These are phyloP conservation scores for Rhodeus uyekii DNA, from an alignment of 2,797 vertebrate genomes.

Conservation along the genomic window DNA sequence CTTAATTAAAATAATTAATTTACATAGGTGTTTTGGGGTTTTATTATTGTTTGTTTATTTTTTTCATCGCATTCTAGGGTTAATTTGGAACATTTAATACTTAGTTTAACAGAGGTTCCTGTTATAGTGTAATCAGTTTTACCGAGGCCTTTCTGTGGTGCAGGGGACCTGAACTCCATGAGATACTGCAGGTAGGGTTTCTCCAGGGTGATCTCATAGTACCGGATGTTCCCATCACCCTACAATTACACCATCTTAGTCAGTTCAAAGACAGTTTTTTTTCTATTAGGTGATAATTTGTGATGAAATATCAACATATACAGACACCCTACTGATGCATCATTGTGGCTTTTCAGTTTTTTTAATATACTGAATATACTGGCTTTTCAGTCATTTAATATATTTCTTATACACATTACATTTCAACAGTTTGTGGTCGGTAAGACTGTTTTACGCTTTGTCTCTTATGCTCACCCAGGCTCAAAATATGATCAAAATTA, in stretches of 20 bases:
- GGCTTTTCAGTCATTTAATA: too few relatives aligned
- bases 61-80: not conserved
- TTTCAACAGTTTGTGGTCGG: not conserved
- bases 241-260: conserved; percentile 61
- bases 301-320: not conserved
- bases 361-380: too few relatives aligned
- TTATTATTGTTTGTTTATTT: not conserved
- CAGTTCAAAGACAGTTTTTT: conserved; percentile 10
- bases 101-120: not conserved
- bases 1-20: not conserved
- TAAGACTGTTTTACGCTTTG: not conserved
- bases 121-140: conserved; percentile 59
- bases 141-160: conserved; percentile 97
- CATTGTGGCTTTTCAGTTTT: not conserved
- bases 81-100: not conserved
- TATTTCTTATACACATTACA: not conserved
- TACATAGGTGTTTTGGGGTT: not conserved
- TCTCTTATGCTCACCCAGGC: not conserved
- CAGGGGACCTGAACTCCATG: conserved; percentile 95
- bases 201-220: conserved; percentile 92
- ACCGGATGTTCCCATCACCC: conserved; percentile 98
- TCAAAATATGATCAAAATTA: not conserved
- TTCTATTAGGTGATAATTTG: not conserved
- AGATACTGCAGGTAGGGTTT: conserved; percentile 96
- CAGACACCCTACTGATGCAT: not conserved